These are phyloP conservation scores for Heterotis niloticus DNA, from an alignment of 2,113 vertebrate genomes.

Conservation along the genomic window DNA sequence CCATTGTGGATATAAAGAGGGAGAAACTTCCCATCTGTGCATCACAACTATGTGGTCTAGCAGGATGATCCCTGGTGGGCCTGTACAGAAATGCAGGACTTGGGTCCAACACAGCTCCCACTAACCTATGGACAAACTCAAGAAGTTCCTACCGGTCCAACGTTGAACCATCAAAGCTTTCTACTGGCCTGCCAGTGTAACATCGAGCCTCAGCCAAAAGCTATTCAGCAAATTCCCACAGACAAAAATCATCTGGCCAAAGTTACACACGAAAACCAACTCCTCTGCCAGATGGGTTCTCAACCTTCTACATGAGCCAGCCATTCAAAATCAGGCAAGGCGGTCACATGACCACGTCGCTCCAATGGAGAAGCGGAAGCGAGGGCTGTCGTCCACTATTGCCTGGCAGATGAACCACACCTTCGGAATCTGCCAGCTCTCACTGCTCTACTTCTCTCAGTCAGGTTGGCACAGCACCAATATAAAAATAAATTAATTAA, in stretches of 20 bases:
- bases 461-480: constrained; percentile 1
- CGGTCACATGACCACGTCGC: not conserved
- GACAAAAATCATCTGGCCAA: not conserved
- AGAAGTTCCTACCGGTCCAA: not conserved
- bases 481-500: not conserved
- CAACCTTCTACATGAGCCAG: not conserved
- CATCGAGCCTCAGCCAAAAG: not conserved
- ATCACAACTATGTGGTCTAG: no score
- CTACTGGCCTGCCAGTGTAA: not conserved
- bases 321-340: not conserved
- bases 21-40: not conserved
- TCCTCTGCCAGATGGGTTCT: no score
- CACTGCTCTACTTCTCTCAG: not conserved
- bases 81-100: not conserved
- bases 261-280: not conserved
- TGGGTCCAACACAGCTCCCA: not conserved
- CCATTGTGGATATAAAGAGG: no score
- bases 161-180: not conserved
- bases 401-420: not conserved
- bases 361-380: not conserved
- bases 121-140: not conserved
- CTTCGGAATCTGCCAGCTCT: not conserved
- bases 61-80: not conserved
- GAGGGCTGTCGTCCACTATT: not conserved
- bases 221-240: not conserved